These are phyloP conservation scores for Campoletis sonorensis DNA, from an alignment of 1,140 invertebrate species.

Conservation along the genomic window DNA sequence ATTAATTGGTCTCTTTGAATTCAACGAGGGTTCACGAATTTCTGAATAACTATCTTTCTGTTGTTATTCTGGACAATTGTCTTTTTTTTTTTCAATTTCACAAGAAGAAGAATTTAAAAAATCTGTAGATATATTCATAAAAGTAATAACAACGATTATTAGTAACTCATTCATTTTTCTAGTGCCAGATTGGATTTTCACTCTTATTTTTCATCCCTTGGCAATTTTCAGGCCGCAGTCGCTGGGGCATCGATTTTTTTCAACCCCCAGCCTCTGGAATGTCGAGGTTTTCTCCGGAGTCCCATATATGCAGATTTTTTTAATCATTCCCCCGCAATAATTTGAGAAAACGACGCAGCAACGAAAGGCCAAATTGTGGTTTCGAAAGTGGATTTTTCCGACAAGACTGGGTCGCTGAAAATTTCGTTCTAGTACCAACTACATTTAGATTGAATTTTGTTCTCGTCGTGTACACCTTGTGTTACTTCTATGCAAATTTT, in stretches of 20 bases:
- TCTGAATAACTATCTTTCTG: not conserved
- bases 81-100: no score
- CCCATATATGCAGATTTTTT: slow-evolving; percentile 45
- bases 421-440: not conserved
- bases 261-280: not conserved
- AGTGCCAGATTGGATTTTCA: no score
- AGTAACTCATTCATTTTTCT: no score
- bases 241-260: slow-evolving; percentile 7
- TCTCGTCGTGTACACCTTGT: not conserved
- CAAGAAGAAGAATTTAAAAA: no score
- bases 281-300: slow-evolving; percentile 9
- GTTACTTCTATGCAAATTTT: not conserved
- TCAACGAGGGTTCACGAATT: slow-evolving; percentile 52
- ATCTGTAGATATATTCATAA: no score
- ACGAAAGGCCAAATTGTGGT: not conserved
- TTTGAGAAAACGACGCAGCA: slow-evolving; percentile 20
- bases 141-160: no score
- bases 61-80: no score
- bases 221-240: no score
- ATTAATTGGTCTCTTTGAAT: slow-evolving; percentile 74
- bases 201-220: no score
- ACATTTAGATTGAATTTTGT: not conserved
- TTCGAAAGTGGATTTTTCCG: slow-evolving; percentile 11
- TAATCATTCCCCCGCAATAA: slow-evolving; percentile 44
- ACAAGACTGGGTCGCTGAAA: not conserved